phyloP scores from a whole-genome alignment of 2,888 invertebrate species.

The Eupithecia centaureata region DNA sequence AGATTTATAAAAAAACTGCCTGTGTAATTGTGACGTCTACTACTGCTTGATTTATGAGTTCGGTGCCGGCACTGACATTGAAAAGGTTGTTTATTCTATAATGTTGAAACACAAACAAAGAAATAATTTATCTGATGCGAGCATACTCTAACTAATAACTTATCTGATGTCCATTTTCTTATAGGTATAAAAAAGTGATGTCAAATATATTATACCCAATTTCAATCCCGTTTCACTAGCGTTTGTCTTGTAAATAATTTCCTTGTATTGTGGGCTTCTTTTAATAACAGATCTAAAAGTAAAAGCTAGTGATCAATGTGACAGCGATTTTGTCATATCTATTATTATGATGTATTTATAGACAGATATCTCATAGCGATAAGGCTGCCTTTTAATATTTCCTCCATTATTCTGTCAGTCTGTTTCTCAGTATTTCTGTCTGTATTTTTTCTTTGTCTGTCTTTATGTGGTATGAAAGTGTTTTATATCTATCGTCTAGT shows the following conservation, averaged over 20 bases:
- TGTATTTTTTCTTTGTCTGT: too few relatives aligned
- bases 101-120: slow-evolving; percentile 24
- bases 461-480: too few relatives aligned
- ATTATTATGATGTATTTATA: too few relatives aligned
- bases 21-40: slow-evolving; percentile 50
- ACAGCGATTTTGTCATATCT: too few relatives aligned
- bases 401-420: too few relatives aligned
- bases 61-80: slow-evolving; percentile 36
- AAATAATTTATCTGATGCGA: slow-evolving; percentile 18
- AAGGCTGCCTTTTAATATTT: too few relatives aligned
- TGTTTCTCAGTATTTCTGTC: too few relatives aligned
- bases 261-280: not conserved
- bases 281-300: not conserved
- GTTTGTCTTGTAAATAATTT: not conserved
- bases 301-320: too few relatives aligned
- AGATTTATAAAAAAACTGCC: slow-evolving; percentile 55
- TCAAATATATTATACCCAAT: not conserved
- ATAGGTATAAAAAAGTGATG: not conserved
- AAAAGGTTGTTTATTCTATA: slow-evolving; percentile 33
- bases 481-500: too few relatives aligned
- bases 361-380: too few relatives aligned
- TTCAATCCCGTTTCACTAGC: not conserved
- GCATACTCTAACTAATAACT: too few relatives aligned
- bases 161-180: not conserved
- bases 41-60: slow-evolving; percentile 47